Evolutionary conservation across 2,113 vertebrate genomes (phyloP), one percentile per base, ranked within the genome.

Genomic region (Aegithalos caudatus): DNA sequence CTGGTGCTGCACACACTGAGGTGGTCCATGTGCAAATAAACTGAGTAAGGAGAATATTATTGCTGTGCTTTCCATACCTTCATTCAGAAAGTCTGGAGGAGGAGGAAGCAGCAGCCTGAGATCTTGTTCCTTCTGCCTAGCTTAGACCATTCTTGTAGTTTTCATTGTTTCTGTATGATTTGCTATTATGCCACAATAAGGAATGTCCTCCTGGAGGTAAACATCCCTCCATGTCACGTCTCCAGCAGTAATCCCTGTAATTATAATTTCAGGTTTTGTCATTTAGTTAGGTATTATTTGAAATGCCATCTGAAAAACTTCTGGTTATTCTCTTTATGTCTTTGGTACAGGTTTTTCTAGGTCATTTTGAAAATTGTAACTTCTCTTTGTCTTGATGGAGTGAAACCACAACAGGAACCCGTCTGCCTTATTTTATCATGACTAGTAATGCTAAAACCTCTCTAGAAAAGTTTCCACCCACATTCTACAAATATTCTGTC

Each of bases 211-310:
- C 13, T 67, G 42, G 29, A 79, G 14, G 18, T 54, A 54, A 40
- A 38, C 1, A 29, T 47, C 11, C 20, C 7, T 60, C 13, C 14
- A 16, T 0, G 0, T 33, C 23, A 5, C 12, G 7, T 54, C 48
- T 88, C 60, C 21, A 83, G 29, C 33, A 54, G 27, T 38, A 76
- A 8, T 16, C 47, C 9, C 19, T 74, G 7, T 42, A 50, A 71
- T 77, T 79, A 66, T 50, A 18, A 58, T 45, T 37, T 73, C 38
- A 66, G 10, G 19, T 50, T 87, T 69, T 81, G 25, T 40, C 11
- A 73, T 58, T 77, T 44, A 10, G 25, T 35, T 13, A 20, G 20
- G 23, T 69, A 88, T 67, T 64, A 31, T 65, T 70, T 81, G 27
- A 69, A 73, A 70, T 7, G 7, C 10, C 1, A 2, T 60, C 33